Evolutionary conservation across 2,113 vertebrate genomes (phyloP), one percentile per base, ranked within the genome.

Genomic region (Indri indri): DNA sequence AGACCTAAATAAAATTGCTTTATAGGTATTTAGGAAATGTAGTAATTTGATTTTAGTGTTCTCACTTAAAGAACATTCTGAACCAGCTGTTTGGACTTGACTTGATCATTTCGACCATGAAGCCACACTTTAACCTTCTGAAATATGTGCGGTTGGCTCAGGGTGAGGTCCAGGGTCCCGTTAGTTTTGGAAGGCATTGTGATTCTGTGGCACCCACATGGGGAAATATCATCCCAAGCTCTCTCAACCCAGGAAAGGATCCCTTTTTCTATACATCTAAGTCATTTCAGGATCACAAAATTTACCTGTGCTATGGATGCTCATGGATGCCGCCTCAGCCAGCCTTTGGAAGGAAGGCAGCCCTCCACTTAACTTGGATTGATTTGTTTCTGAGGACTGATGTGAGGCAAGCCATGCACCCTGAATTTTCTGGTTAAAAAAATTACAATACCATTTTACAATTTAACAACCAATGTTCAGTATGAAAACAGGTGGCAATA

Each of bases 1-100:
- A 97, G 70, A 30, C 54, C 42, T 88, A 50, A 96, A 77, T 76
- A 90, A 47, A 90, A 84, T 83, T 93, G 23, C 22, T 88, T 90
- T 57, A 70, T 47, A 42, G 32, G 47, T 30, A 71, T 73, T 87
- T 76, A 52, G n/a, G 2, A 92, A 77, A 66, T 77, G 13, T 12
- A 83, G 20, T 84, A 5, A 84, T 88, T 90, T 91, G 27, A 89
- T 79, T 82, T 93, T 89, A 70, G 94, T 76, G 86, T 96, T 92
- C 66, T 95, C 71, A 14, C 50, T 89, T 87, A 73, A 80, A 81
- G 32, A 61, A 32, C 37, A 50, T 63, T 92, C 22, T 91, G 66
- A 68, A 37, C 82, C 52, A 27, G 0, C 25, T 93, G 1, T 84
- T 84, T 66, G 52, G 20, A 40, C 37, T 42, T 65, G 42, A 12